These are phyloP conservation scores for Sturmia bella DNA, from an alignment of 2,888 invertebrate species.

Conservation along the genomic window DNA sequence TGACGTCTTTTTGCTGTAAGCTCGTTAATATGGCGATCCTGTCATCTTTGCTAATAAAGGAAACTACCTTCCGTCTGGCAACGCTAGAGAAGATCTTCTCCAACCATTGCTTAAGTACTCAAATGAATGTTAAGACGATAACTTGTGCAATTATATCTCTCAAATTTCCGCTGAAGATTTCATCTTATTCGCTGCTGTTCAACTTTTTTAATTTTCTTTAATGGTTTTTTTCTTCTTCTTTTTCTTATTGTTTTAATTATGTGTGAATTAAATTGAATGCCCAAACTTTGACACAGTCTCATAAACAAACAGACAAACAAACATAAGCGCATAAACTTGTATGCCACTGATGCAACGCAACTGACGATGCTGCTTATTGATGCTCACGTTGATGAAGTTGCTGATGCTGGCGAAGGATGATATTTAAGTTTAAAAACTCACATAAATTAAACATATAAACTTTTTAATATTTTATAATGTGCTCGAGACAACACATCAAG, in stretches of 20 bases:
- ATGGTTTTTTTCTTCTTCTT: slow-evolving; percentile 11
- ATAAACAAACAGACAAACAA: neutral
- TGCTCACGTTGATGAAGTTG: slow-evolving; percentile 1
- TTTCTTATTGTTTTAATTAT: slow-evolving; percentile 48
- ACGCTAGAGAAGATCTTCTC: too few species aligned
- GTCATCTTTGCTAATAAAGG: too few species aligned
- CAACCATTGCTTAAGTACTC: too few species aligned
- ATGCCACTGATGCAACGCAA: slow-evolving; percentile 49
- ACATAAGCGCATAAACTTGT: slow-evolving; percentile 13
- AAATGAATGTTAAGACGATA: too few species aligned
- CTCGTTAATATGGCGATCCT: too few species aligned
- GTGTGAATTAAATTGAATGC: slow-evolving; percentile 58
- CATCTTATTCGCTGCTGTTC: neutral
- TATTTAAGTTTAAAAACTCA: slow-evolving; percentile 62
- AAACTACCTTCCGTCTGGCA: too few species aligned
- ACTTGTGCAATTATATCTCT: too few species aligned
- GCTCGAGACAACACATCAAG: slow-evolving; percentile 45
- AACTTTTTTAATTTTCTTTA: neutral
- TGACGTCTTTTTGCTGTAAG: too few species aligned
- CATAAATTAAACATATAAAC: slow-evolving; percentile 63
- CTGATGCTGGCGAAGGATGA: slow-evolving; percentile 41
- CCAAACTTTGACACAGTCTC: slow-evolving; percentile 30
- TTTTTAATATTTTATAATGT: slow-evolving; percentile 61
- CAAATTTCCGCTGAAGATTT: neutral
- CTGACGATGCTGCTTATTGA: slow-evolving; percentile 17